Evolutionary conservation across 2,797 vertebrate species (phyloP).

Genomic region (Sebastes oblongus): DNA sequence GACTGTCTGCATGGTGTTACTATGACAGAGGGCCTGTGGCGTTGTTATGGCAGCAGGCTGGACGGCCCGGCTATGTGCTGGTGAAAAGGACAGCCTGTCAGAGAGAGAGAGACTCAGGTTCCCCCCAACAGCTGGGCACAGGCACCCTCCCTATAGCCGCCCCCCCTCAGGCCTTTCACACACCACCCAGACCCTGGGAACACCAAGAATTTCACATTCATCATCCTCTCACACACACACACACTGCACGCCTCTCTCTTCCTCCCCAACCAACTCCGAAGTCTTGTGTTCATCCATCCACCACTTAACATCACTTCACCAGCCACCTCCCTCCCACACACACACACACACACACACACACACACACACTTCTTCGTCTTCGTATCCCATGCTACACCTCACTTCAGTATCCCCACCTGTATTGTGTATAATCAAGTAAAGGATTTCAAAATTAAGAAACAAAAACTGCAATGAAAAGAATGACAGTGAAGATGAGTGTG

Average conservation of each 20-base stretch:
- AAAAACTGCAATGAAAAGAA: constrained; percentile 57
- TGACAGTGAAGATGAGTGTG: constrained; percentile 65
- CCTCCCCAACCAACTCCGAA: constrained; percentile 8
- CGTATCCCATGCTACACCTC: constrained; percentile 48
- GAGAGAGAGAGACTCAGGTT: constrained; percentile 82
- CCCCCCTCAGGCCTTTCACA: constrained; percentile 72
- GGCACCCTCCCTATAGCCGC: constrained; percentile 43
- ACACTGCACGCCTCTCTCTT: background rate
- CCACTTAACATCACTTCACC: background rate
- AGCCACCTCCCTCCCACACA: background rate
- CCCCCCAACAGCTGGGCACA: constrained; percentile 90
- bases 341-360: background rate
- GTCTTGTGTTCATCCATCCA: constrained; percentile 17
- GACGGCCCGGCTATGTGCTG: constrained; percentile 86
- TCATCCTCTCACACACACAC: constrained; percentile 69
- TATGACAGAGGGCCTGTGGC: constrained; percentile 80
- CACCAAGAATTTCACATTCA: constrained; percentile 92
- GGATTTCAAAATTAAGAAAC: constrained; percentile 29
- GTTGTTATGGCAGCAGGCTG: constrained; percentile 96
- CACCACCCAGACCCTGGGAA: constrained; percentile 95
- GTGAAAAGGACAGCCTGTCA: constrained; percentile 94
- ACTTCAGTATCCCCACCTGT: constrained; percentile 1
- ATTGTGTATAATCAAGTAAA: background rate
- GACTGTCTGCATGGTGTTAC: constrained; percentile 58
- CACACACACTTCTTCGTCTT: background rate